phyloP scores from a whole-genome alignment of 2,888 invertebrate species.

The Drosophila testacea region DNA sequence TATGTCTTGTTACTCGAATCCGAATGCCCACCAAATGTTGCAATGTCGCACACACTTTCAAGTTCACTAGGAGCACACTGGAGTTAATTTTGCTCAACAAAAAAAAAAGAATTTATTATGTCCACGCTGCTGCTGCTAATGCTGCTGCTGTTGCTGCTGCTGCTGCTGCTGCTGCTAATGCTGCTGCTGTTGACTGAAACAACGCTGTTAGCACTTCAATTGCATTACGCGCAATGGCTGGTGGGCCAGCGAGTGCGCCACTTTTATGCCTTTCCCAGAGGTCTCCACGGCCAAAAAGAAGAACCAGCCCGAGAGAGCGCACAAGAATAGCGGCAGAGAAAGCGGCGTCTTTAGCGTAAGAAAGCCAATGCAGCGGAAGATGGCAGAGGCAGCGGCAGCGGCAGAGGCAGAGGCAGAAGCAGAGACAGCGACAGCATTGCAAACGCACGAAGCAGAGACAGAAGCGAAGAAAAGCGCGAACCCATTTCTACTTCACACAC shows the following conservation, averaged over 20 bases:
- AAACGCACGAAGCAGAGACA: constrained; percentile 59
- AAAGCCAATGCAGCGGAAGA: constrained; percentile 41
- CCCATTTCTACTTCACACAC: constrained; percentile 71
- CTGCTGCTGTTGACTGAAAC: constrained; percentile 57
- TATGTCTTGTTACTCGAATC: constrained; percentile 30
- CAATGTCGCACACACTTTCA: constrained; percentile 50
- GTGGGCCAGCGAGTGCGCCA: constrained; percentile 84
- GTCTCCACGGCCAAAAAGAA: constrained; percentile 75
- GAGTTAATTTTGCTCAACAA: constrained; percentile 40
- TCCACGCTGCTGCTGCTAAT: constrained; percentile 46
- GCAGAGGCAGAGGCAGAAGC: constrained; percentile 17
- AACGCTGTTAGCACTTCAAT: constrained; percentile 85
- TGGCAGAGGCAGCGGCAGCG: constrained; percentile 30
- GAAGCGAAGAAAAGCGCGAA: constrained; percentile 67
- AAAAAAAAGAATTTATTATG: constrained; percentile 43
- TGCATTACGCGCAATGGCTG: constrained; percentile 86
- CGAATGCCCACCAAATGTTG: constrained; percentile 58
- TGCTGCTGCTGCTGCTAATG: constrained; percentile 36
- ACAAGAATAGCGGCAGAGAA: constrained; percentile 61
- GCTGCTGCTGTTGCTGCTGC: constrained; percentile 40
- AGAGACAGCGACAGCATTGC: constrained; percentile 38
- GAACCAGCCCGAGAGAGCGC: constrained; percentile 56
- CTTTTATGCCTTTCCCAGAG: constrained; percentile 85
- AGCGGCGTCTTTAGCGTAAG: constrained; percentile 49
- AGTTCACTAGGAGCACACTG: constrained; percentile 71